Percentiles rank a stretch among this genome's conserved stretches.
These are phyloP conservation scores for Propithecus perrieri DNA, from an alignment of 2,797 vertebrate genomes.

Conservation along the genomic window DNA sequence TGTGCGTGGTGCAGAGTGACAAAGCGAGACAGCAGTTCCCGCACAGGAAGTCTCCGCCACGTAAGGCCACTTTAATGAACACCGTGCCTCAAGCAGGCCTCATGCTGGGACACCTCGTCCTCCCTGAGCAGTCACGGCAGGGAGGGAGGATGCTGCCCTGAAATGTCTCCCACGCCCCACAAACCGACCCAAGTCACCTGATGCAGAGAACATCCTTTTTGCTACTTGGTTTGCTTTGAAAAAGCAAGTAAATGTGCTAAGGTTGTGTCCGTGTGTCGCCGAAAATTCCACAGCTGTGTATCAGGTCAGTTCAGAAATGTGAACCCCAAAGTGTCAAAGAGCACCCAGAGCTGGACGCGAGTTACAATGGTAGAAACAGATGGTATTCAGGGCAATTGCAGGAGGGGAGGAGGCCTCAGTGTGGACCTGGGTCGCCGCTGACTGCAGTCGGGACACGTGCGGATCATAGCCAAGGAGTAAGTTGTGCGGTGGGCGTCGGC, in stretches of 20 bases:
- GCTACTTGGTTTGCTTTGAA: background rate
- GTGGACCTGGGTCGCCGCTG: too few species aligned
- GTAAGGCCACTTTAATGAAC: fast-evolving
- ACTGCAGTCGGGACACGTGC: background rate
- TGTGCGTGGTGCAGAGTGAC: fast-evolving
- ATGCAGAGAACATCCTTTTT: background rate
- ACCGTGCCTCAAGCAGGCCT: background rate
- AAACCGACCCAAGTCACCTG: background rate
- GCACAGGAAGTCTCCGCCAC: background rate
- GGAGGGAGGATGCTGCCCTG: background rate
- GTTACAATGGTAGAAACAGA: background rate
- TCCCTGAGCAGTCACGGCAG: background rate
- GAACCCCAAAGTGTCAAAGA: background rate
- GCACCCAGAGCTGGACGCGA: too few species aligned
- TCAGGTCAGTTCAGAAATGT: slow-evolving; percentile 9
- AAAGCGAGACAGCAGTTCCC: background rate
- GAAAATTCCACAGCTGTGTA: slow-evolving; percentile 47
- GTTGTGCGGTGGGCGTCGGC: fast-evolving
- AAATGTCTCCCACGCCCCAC: background rate
- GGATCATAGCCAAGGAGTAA: background rate
- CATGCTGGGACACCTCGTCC: background rate
- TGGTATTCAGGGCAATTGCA: background rate
- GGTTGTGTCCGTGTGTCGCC: background rate
- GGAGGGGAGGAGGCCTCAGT: background rate
- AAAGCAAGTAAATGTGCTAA: background rate